phyloP scores from a whole-genome alignment of 2,113 vertebrate genomes.

The Glaucidium brasilianum region DNA sequence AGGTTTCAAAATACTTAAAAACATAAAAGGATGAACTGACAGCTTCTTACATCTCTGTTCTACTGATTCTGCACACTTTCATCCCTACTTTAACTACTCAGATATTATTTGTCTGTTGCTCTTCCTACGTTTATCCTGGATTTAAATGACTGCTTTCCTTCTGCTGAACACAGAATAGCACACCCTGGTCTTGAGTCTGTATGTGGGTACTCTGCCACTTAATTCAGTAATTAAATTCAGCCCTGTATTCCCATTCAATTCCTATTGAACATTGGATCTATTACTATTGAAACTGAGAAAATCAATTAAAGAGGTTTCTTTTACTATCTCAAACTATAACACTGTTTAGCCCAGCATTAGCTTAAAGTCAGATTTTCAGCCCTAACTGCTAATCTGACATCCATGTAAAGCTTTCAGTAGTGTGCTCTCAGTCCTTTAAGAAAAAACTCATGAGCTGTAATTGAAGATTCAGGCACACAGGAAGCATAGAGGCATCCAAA shows the following conservation, averaged over 20 bases:
- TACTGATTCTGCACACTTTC: neutral
- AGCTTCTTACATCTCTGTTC: neutral
- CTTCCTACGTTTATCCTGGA: neutral
- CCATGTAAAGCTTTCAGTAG: neutral
- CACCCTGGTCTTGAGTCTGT: neutral
- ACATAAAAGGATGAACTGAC: neutral
- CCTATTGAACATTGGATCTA: neutral
- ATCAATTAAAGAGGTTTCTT: neutral
- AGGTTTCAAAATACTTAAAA: constrained; percentile 43
- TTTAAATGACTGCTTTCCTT: constrained; percentile 11
- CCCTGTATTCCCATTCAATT: neutral
- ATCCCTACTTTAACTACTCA: constrained; percentile 43
- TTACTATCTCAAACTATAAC: neutral
- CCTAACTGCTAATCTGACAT: neutral
- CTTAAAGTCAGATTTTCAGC: neutral
- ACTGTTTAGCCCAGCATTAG: neutral
- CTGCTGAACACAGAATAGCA: neutral
- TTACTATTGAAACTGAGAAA: neutral
- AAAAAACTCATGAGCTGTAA: neutral
- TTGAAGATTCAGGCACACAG: neutral
- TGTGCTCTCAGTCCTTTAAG: neutral
- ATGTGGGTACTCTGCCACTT: neutral
- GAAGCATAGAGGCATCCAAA: neutral
- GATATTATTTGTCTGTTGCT: neutral
- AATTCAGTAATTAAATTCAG: neutral